phyloP scores from a whole-genome alignment of 2,797 vertebrate genomes.

The Numenius phaeopus region DNA sequence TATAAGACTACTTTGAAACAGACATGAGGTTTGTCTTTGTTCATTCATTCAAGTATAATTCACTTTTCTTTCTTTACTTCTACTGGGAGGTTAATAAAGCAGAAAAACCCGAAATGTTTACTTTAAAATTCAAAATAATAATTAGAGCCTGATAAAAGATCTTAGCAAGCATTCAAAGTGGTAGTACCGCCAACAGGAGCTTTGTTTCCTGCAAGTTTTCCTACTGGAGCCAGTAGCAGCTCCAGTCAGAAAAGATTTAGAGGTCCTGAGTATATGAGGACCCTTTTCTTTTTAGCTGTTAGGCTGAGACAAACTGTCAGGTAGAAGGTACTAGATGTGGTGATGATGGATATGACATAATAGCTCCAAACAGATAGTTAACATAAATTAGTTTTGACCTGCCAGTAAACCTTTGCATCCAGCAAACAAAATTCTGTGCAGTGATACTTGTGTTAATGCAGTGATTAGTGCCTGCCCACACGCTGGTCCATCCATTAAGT shows the following conservation, averaged over 20 bases:
- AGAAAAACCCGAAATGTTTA: neutral
- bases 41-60: neutral
- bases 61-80: neutral
- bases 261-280: neutral
- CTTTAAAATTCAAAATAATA: neutral
- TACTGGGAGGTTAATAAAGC: neutral
- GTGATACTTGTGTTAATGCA: neutral
- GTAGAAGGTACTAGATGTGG: neutral
- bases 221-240: neutral
- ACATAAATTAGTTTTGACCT: neutral
- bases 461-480: neutral
- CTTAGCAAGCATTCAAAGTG: neutral
- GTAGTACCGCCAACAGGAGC: neutral
- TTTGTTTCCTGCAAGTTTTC: neutral
- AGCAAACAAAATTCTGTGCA: neutral
- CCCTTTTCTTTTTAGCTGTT: neutral
- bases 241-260: neutral
- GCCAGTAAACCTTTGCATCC: neutral
- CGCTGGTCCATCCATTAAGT: neutral
- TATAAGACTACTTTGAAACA: neutral
- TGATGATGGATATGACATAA: neutral
- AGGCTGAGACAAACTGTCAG: neutral
- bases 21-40: neutral
- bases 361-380: neutral
- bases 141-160: neutral